phyloP scores from a whole-genome alignment of 2,888 invertebrate species.

The Drosophila nr. medialis region DNA sequence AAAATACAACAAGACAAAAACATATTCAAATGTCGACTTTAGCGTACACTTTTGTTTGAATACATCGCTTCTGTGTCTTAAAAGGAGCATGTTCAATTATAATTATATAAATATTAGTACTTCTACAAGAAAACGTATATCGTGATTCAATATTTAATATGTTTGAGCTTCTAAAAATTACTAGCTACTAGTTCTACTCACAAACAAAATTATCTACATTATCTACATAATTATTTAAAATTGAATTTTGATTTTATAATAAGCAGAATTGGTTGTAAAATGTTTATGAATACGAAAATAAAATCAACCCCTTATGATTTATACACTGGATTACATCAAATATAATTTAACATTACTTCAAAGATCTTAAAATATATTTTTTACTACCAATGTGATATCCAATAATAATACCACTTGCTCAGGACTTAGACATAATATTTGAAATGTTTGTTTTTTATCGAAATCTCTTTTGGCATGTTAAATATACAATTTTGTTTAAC shows the following conservation, averaged over 20 bases:
- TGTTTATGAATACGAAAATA: background rate
- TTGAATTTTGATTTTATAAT: background rate
- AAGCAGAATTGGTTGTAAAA: background rate
- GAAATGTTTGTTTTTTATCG: background rate
- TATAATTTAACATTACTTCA: background rate
- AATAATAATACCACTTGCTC: background rate
- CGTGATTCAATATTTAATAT: background rate
- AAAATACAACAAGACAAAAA: slow-evolving; percentile 9
- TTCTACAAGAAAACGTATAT: background rate
- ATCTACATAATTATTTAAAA: background rate
- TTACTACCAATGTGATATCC: background rate
- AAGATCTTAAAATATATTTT: background rate
- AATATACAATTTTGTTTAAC: background rate
- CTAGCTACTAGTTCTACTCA: background rate
- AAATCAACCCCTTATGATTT: background rate
- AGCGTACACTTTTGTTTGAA: slow-evolving; percentile 12
- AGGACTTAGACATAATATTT: background rate
- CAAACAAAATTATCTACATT: background rate
- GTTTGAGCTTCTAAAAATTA: background rate
- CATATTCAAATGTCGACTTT: background rate
- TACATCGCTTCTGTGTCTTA: background rate
- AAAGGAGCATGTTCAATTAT: background rate
- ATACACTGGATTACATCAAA: background rate
- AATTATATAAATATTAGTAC: background rate
- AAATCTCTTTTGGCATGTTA: background rate